phyloP scores from a whole-genome alignment of 2,888 invertebrate genomes.

The Ellobium chinense region DNA sequence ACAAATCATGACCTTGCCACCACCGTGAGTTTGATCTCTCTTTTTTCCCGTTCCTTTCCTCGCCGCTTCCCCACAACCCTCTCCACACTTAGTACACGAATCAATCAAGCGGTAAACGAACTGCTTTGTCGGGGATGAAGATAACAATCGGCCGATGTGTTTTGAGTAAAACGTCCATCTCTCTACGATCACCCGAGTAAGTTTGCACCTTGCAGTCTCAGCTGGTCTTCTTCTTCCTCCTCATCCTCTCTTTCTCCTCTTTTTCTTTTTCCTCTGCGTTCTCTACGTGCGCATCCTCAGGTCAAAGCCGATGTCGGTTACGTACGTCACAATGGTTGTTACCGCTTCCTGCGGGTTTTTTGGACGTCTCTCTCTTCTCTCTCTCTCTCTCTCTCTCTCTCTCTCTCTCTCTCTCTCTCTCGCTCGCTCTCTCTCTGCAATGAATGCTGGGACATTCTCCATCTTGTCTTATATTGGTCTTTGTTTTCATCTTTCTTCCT shows the following conservation, averaged over 20 bases:
- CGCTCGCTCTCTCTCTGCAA: neutral
- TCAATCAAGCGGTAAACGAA: too few relatives aligned
- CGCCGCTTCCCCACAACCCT: too few relatives aligned
- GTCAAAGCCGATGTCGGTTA: too few relatives aligned
- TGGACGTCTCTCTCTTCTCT: neutral
- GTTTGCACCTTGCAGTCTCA: neutral
- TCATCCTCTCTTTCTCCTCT: neutral
- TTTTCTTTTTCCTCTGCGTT: too few relatives aligned
- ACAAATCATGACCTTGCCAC: too few relatives aligned
- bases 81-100: too few relatives aligned
- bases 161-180: too few relatives aligned
- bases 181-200: neutral
- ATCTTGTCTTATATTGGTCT: neutral
- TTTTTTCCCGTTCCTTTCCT: neutral
- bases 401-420: neutral
- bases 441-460: neutral
- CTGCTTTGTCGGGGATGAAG: too few relatives aligned
- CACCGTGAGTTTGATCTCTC: neutral
- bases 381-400: neutral
- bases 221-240: neutral
- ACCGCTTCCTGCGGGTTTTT: too few relatives aligned
- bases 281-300: too few relatives aligned
- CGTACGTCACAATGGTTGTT: too few relatives aligned
- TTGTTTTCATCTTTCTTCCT: neutral
- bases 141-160: too few relatives aligned